A percentile compares a stretch with the other conserved stretches of the same genome.
These are phyloP conservation scores for Hyperoplus lanceolatus DNA, from an alignment of 2,797 vertebrate genomes.

Conservation along the genomic window DNA sequence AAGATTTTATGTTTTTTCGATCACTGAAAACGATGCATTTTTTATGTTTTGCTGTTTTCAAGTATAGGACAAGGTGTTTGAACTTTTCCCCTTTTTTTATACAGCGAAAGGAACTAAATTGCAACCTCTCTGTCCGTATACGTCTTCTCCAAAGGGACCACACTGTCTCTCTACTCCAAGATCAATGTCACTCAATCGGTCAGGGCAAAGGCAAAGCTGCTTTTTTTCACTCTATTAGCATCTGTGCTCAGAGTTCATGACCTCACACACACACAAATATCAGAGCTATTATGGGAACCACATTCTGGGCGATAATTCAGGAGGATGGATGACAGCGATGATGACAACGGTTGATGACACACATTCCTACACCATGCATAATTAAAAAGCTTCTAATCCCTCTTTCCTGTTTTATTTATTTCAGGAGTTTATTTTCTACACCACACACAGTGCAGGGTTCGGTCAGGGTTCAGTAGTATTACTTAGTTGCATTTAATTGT, in stretches of 20 bases:
- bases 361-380: constrained; percentile 45
- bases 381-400: constrained; percentile 40
- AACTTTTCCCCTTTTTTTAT: constrained; percentile 13
- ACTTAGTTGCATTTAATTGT: not conserved
- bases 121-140: constrained; percentile 10
- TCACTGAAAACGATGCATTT: not conserved
- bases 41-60: not conserved
- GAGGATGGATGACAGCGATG: constrained; percentile 18
- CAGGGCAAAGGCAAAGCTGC: constrained; percentile 49
- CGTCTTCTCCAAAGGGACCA: constrained; percentile 42
- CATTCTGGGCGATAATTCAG: constrained; percentile 44
- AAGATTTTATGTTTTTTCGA: not conserved
- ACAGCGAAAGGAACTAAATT: constrained; percentile 22
- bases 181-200: constrained; percentile 74
- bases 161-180: constrained; percentile 65
- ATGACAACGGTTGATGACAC: constrained; percentile 35
- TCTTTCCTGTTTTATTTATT: constrained; percentile 53
- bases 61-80: constrained; percentile 7
- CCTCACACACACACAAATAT: constrained; percentile 48
- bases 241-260: constrained; percentile 66
- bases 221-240: constrained; percentile 60
- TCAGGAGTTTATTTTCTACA: constrained; percentile 25
- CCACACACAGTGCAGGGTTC: not conserved
- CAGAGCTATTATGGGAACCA: constrained; percentile 45
- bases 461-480: not conserved